These are phyloP conservation scores for Ahaetulla prasina DNA, from an alignment of 2,113 vertebrate species.

Conservation along the genomic window DNA sequence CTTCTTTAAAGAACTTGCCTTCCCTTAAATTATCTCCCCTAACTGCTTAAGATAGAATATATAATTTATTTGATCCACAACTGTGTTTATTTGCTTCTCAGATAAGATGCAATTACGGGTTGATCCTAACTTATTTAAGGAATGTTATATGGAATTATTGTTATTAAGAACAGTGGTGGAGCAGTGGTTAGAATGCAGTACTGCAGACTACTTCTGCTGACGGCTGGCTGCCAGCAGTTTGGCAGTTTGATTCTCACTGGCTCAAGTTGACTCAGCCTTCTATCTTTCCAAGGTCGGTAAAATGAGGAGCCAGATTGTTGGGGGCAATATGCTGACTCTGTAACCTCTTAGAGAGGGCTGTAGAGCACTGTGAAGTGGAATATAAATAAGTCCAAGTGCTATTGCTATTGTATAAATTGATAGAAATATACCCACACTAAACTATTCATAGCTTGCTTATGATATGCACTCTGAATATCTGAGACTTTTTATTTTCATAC, in stretches of 20 bases:
- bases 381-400: too few species aligned
- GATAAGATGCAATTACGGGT: conserved; percentile 1
- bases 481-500: conserved; percentile 14
- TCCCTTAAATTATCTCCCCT: neutral
- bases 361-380: too few species aligned
- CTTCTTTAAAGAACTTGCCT: neutral
- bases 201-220: too few species aligned
- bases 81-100: conserved; percentile 1
- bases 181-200: too few species aligned
- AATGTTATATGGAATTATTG: neutral
- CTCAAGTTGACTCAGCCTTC: too few species aligned
- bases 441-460: neutral
- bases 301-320: too few species aligned
- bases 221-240: too few species aligned
- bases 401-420: neutral
- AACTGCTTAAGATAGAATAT: neutral
- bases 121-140: neutral
- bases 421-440: conserved; percentile 22
- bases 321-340: too few species aligned
- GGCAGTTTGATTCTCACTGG: too few species aligned
- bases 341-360: too few species aligned
- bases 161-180: too few species aligned
- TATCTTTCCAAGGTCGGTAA: too few species aligned
- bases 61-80: neutral
- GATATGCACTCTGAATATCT: neutral